phyloP scores from a whole-genome alignment of 2,113 vertebrate species.

The Sphyrna mokarran region DNA sequence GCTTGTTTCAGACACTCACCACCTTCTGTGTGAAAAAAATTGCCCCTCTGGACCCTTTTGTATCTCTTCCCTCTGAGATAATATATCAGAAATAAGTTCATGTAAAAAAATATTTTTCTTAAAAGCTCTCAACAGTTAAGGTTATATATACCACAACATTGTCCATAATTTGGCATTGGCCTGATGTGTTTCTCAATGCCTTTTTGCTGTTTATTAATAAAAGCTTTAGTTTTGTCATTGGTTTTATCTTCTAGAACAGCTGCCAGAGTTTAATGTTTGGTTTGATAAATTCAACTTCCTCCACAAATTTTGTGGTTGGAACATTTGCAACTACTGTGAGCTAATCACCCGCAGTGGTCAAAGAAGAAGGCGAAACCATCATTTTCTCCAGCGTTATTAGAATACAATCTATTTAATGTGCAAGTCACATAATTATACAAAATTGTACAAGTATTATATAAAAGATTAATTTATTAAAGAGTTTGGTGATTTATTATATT shows the following conservation, averaged over 20 bases:
- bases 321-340: background rate
- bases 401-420: background rate
- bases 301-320: background rate
- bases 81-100: background rate
- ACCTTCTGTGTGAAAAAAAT: no score
- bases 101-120: background rate
- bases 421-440: background rate
- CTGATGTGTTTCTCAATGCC: background rate
- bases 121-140: background rate
- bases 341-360: background rate
- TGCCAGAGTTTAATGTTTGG: background rate
- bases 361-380: background rate
- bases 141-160: background rate
- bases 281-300: background rate
- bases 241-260: background rate
- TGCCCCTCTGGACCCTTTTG: no score
- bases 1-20: no score
- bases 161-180: background rate
- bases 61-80: background rate
- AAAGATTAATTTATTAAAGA: background rate
- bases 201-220: background rate
- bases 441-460: background rate
- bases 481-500: background rate
- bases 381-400: background rate
- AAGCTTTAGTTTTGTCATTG: background rate